These are phyloP conservation scores for Ceyx melanurus DNA, from an alignment of 2,113 vertebrate species.

Conservation along the genomic window DNA sequence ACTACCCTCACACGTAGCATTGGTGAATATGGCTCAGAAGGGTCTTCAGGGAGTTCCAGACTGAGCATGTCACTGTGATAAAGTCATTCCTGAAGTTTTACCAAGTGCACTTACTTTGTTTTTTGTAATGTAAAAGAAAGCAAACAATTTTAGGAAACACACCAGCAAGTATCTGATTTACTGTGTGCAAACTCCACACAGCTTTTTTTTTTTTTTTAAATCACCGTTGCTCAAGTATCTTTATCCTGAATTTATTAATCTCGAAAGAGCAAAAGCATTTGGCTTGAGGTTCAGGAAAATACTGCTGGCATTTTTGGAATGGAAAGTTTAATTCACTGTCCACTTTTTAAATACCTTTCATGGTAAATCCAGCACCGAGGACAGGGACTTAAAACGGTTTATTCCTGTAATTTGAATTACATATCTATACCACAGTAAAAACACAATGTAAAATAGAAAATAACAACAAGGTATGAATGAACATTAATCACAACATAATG, in stretches of 20 bases:
- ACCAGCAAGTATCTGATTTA: background rate
- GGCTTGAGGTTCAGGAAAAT: background rate
- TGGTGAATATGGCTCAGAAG: background rate
- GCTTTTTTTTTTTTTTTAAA: slow-evolving; percentile 41
- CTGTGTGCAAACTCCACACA: background rate
- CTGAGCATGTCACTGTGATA: background rate
- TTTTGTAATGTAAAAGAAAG: background rate
- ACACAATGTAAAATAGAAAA: background rate
- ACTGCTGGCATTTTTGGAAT: slow-evolving; percentile 22
- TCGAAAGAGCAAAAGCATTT: slow-evolving; percentile 13
- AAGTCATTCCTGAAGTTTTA: background rate
- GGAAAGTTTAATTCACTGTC: background rate
- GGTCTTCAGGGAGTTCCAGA: background rate
- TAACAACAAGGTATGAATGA: background rate
- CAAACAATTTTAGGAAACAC: background rate
- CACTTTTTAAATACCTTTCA: background rate
- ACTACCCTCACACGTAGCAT: background rate
- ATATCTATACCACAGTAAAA: background rate
- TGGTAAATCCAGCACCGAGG: slow-evolving; percentile 31
- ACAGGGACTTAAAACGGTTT: background rate
- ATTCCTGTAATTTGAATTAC: background rate
- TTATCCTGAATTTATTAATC: slow-evolving; percentile 35
- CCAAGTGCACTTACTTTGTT: background rate
- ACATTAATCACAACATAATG: background rate
- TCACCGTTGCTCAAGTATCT: background rate